Base-by-base conservation (phyloP, 2,113 vertebrate species). In the Tragelaphus buxtoni region DNA sequence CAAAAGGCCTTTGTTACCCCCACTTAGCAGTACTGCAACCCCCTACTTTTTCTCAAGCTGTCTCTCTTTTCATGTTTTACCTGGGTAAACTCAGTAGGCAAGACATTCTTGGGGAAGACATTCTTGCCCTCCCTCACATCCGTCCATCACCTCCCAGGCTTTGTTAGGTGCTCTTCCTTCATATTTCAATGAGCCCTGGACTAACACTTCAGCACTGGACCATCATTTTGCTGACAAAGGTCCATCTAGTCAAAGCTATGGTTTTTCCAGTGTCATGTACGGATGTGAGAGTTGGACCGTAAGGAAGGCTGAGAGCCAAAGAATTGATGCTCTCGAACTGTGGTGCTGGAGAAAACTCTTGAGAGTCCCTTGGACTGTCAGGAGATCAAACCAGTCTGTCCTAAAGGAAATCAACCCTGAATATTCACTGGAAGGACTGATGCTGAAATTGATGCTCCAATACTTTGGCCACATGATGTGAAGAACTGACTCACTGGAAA, bases 151-250 rank as follows among this genome's bases (percentile, higher is more conserved):
- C 28, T 88, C 65, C 74, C 56, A 28, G 24, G 24, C 58, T 82
- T 55, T 30, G 51, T 63, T 2, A 28, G 60, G 55, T 7, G 10
- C 7, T 3, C 16, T 47, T 65, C 5, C 55, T 56, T 88, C 51
- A 16, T 18, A 39, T 12, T 65, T 56, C 56, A 20, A 16, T 47
- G 56, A 53, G 51, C 7, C 9, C 1, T 30, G 24, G 32, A 20
- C 10, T 30, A 47, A 63, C 4, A 9, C 12, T 32, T 10, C 32
- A 28, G 17, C 8, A 1, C 2, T 1, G 4, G 22, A 20, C 12
- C 0, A 0, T 24, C 65, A 72, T 20, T 72, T 39, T 39, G 65
- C 18, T 22, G n/a, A 72, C 65, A 39, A 72, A 24, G 5, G 10
- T 24, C n/a, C 9, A 2, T 72, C 18, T 39, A 39, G 35, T 39